These are phyloP conservation scores for Megamerina dolium DNA, from an alignment of 2,888 invertebrate genomes.

Conservation along the genomic window DNA sequence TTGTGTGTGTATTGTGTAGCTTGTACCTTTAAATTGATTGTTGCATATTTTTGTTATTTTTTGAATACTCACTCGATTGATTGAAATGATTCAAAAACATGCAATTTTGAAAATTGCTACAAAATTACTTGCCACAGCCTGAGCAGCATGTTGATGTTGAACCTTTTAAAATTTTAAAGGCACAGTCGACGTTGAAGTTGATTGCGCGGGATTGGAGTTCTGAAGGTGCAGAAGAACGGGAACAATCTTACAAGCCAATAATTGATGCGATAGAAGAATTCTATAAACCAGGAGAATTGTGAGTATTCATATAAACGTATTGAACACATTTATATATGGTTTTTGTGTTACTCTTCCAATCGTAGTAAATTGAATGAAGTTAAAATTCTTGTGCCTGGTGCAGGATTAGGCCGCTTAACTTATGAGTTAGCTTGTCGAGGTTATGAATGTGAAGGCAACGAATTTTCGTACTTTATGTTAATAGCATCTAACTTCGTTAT, in stretches of 20 bases:
- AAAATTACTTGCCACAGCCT: conserved; percentile 22
- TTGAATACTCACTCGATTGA: conserved; percentile 1
- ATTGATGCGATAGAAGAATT: conserved; percentile 71
- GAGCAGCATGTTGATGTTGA: conserved; percentile 40
- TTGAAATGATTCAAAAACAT: conserved; percentile 7
- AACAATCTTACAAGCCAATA: conserved; percentile 84
- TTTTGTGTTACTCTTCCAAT: conserved; percentile 3
- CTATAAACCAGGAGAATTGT: conserved; percentile 64
- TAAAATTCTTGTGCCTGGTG: conserved; percentile 86
- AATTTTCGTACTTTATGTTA: conserved; percentile 96
- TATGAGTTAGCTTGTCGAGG: conserved; percentile 89
- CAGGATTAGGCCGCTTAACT: conserved; percentile 90
- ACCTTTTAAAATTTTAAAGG: conserved; percentile 56
- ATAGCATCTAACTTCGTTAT: conserved; percentile 94
- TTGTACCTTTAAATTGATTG: conserved; percentile 16
- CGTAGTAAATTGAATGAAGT: conserved; percentile 50
- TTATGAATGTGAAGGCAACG: conserved; percentile 93
- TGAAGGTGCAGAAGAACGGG: conserved; percentile 74
- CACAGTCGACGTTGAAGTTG: conserved; percentile 90
- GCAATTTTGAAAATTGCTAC: conserved; percentile 2
- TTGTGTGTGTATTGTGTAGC: no score
- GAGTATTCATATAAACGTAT: conserved; percentile 10
- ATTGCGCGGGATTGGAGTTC: conserved; percentile 95
- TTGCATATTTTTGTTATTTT: conserved; percentile 19
- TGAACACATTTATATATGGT: not conserved